Evolutionary conservation across 2,797 vertebrate genomes (phyloP), one percentile per base, ranked within the genome.

Genomic region (Fratercula arctica): DNA sequence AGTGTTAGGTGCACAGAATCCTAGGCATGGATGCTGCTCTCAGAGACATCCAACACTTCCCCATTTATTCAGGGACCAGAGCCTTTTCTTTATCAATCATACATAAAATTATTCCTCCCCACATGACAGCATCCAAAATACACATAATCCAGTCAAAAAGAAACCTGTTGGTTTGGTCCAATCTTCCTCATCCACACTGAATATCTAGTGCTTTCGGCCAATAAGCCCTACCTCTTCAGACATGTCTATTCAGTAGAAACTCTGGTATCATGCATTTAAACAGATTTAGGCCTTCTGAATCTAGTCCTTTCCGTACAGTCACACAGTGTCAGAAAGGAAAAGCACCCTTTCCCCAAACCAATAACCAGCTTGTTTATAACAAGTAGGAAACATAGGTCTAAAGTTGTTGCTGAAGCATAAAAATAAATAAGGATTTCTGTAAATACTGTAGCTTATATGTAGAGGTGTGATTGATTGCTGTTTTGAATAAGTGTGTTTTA

Each of bases 201-300:
- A 73, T 50, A 14, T 4, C 37, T 72, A 37, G 14, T 16, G 12
- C 3, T 82, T 82, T 82, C n/a, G 91, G 13, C 4, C 60, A 16
- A 33, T 41, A 26, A 46, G 10, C 57, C 16, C n/a, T 31, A 56
- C 15, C 18, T 41, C 45, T 60, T 41, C 37, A 48, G 28, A 33
- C 0, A 0, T 4, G 0, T 28, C 7, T 31, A 26, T 16, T 20
- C 21, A 73, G 14, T 15, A 54, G 43, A 86, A 80, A 43, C 6
- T 31, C 1, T 6, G 5, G 1, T 23, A 54, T 45, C 33, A 37
- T 1, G 1, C 5, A 37, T 80, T 70, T 66, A 69, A 83, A 66
- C 18, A 50, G 20, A 50, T 60, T n/a, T 50, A 74, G 4, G 10
- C 8, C 10, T 61, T 77, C 26, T 80, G 43, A 70, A 39, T 78